Base-by-base conservation (phyloP, 2,888 invertebrate genomes). In the Ctenicera cuprea region DNA sequence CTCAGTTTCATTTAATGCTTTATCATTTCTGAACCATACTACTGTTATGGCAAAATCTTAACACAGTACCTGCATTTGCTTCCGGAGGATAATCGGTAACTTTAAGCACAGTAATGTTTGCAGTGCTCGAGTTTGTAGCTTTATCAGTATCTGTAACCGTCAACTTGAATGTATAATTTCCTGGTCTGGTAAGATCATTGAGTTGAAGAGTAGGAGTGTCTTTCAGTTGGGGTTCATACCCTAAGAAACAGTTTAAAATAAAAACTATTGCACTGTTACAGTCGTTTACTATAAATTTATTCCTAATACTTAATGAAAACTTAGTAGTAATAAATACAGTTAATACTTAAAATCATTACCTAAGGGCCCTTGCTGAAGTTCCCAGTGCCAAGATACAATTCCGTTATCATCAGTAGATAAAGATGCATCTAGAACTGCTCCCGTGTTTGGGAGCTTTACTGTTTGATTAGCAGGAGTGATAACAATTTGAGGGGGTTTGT, bases 61-160 rank as follows among this genome's bases (percentile, higher is more conserved):
- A n/a, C n/a, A n/a, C n/a, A n/a, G n/a, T n/a, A 90, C 92, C 94
- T 57, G 97, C 97, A 89, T 97, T 97, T 0, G 97, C 97, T 85
- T 95, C 96, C 0, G 98, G 98, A 0, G 97, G 97, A 88, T 98
- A 98, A 85, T 98, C 98, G 0, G 93, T 95, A 79, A 95, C 94
- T 88, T 97, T 96, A 16, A 97, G 88, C 12, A 97, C 97, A 2
- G 94, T 95, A 65, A 98, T 94, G 85, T 95, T 96, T 5, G 97
- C 97, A 5, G 92, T 92, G 0, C 96, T 94, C 0, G 92, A 95
- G 85, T 96, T 97, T 70, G 92, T 94, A 0, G 92, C 94, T 80
- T 95, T 95, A 85, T 97, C 95, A 0, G 95, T 94, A 85, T 98
- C 98, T 76, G 95, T 96, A 0, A 98, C 96, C 0, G 97, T 97